Percentiles rank a stretch among this genome's conserved stretches.
phyloP scores from a whole-genome alignment of 2,797 vertebrate species.

The Aeoliscus strigatus region DNA sequence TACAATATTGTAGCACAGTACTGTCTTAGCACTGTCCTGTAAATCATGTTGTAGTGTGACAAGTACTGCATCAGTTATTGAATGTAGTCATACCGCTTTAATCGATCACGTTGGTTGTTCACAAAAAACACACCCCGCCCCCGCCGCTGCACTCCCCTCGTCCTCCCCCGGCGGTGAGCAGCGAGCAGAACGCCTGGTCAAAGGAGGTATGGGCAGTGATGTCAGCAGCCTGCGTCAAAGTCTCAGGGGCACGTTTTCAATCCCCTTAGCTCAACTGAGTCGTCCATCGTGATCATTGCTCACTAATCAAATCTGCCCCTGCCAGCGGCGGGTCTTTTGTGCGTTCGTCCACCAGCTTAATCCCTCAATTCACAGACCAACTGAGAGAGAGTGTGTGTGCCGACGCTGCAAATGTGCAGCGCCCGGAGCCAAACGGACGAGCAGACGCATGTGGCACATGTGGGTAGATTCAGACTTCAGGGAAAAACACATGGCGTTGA shows the following conservation, averaged over 20 bases:
- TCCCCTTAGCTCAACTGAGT: slow-evolving; percentile 54
- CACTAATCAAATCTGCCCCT: slow-evolving; percentile 51
- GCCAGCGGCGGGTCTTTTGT: slow-evolving; percentile 25
- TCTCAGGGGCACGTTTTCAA: slow-evolving; percentile 56
- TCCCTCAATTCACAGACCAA: slow-evolving; percentile 14
- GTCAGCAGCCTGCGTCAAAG: slow-evolving; percentile 76
- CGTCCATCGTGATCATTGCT: slow-evolving; percentile 43
- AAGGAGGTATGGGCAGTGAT: slow-evolving; percentile 63
- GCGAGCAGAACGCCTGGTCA: slow-evolving; percentile 47
- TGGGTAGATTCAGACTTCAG: slow-evolving; percentile 1
- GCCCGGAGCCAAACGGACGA: slow-evolving; percentile 1
- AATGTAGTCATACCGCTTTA: no score
- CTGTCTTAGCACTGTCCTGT: no score
- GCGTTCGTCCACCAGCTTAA: slow-evolving; percentile 11
- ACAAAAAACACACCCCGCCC: not conserved
- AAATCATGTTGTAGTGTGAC: no score
- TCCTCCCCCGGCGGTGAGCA: slow-evolving; percentile 11
- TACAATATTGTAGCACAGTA: no score
- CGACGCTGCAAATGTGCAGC: slow-evolving; percentile 5
- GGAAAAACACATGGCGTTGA: slow-evolving; percentile 26
- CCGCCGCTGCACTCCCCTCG: slow-evolving; percentile 1
- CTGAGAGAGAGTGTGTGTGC: not conserved
- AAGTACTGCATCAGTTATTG: no score
- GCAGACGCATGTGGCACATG: slow-evolving; percentile 1
- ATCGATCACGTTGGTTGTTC: no score